Percentiles rank a stretch among this genome's conserved stretches.
Evolutionary conservation across 2,888 invertebrate species (phyloP).

Genomic region (Hirtodrosophila trivittata): DNA sequence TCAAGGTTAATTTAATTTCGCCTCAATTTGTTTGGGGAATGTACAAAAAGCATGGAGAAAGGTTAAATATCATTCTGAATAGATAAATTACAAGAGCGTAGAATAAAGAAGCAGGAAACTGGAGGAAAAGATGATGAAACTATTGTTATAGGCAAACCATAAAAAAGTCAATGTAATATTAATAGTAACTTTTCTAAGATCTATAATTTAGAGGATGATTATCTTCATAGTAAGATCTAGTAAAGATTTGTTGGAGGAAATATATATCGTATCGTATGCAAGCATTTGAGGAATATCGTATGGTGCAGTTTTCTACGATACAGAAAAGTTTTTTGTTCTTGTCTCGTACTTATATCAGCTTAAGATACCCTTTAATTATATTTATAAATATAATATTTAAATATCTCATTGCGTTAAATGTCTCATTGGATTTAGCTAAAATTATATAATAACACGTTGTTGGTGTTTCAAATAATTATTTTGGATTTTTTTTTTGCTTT

Average conservation of each 20-base stretch:
- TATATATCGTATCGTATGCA: too few species aligned
- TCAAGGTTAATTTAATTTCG: conserved; percentile 67
- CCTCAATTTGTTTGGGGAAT: conserved; percentile 8
- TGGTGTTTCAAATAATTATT: not conserved
- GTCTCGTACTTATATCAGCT: too few species aligned
- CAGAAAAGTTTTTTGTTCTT: too few species aligned
- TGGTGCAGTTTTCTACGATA: too few species aligned
- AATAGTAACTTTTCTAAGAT: too few species aligned
- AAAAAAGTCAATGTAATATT: too few species aligned
- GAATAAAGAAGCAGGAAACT: not conserved
- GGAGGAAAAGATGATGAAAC: not conserved
- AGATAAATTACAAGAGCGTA: not conserved
- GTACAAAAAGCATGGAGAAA: conserved; percentile 1
- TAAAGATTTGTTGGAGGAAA: too few species aligned
- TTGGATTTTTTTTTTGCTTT: not conserved
- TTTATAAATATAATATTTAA: not conserved
- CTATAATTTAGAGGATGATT: too few species aligned
- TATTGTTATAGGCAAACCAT: too few species aligned
- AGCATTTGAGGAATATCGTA: too few species aligned
- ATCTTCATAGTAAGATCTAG: too few species aligned
- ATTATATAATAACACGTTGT: too few species aligned
- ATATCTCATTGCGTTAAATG: not conserved
- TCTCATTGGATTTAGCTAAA: not conserved
- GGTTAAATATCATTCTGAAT: not conserved
- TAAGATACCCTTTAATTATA: not conserved